Evolutionary conservation across 2,797 vertebrate species (phyloP), one percentile per base, ranked within the genome.

Genomic region (Morus bassanus): DNA sequence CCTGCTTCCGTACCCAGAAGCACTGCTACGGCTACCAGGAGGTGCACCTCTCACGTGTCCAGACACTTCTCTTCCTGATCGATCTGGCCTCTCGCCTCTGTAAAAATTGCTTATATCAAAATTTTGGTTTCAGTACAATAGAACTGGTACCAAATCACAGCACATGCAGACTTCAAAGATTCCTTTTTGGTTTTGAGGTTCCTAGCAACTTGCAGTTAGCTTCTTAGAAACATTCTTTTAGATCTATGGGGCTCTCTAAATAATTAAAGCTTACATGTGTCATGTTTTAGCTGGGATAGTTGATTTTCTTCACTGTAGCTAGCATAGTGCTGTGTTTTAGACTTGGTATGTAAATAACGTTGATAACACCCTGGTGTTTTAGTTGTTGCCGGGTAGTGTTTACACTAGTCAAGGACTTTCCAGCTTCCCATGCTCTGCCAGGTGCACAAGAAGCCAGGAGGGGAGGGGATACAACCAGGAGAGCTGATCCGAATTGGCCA

Each of bases 51-150:
- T 98, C 14, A 99, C 98, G 1, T 99, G 98, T 15, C 98, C 98
- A 1, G 98, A 98, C 23, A 98, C 99, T 12, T 99, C 99, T 97
- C 99, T 98, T 69, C 98, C 98, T 0, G 99, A 98, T 22, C 99
- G 98, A n/a, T 99, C 99, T 6, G 98, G 96, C 73, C 99, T 98
- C 94, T 98, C 98, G 1, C 97, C 95, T 96, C 98, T 98, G 96
- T 89, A 33, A 91, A 97, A 70, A 92, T 95, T 80, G 61, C 83
- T 93, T 95, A n/a, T 31, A 91, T 89, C 96, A 96, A 79, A 76
- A 95, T 86, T 63, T 31, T 30, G 39, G 92, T 94, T 96, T 97
- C 96, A 97, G 94, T 96, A 65, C 28, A 25, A 28, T 9, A 77
- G 82, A 93, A 93, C 0, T 51, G 82, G 69, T 72, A 95, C 54